Conservation (phyloP, 2,797 vertebrate species). For the Mionectes olivaceus region DNA sequence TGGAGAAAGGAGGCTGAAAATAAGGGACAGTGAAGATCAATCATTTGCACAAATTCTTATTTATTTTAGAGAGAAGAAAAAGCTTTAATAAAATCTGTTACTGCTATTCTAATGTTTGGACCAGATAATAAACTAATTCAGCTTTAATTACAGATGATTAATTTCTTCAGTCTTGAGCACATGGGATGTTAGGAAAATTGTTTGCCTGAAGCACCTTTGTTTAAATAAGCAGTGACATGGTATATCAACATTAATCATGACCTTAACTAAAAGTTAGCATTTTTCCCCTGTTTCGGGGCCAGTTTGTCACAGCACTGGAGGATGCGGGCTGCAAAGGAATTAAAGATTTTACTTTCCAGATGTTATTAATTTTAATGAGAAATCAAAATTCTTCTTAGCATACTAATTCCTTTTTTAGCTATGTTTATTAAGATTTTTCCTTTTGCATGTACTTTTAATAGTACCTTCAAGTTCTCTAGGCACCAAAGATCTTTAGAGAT, state of each 20-base stretch:
- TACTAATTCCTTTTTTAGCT: not conserved
- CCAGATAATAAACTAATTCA: not conserved
- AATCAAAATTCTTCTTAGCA: not conserved
- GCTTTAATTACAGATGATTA: not conserved
- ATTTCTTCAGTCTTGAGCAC: not conserved
- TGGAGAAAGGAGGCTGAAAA: not conserved
- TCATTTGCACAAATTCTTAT: not conserved
- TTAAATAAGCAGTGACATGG: not conserved
- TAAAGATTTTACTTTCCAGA: not conserved
- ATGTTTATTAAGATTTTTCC: not conserved
- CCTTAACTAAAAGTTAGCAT: not conserved
- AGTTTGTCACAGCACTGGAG: not conserved
- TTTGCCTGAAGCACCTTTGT: not conserved
- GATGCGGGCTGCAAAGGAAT: not conserved
- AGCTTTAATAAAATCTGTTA: not conserved
- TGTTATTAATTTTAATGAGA: not conserved
- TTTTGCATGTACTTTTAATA: not conserved
- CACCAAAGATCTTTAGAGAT: not conserved
- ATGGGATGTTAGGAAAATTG: not conserved
- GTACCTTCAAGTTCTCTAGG: not conserved
- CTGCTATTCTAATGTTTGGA: not conserved
- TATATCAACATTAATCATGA: not conserved
- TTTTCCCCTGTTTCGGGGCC: not conserved
- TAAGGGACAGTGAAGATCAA: not conserved
- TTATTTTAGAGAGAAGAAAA: not conserved